A percentile compares a stretch with the other conserved stretches of the same genome.
These are phyloP conservation scores for Danio jaintianensis DNA, from an alignment of 2,797 vertebrate species.

Conservation along the genomic window DNA sequence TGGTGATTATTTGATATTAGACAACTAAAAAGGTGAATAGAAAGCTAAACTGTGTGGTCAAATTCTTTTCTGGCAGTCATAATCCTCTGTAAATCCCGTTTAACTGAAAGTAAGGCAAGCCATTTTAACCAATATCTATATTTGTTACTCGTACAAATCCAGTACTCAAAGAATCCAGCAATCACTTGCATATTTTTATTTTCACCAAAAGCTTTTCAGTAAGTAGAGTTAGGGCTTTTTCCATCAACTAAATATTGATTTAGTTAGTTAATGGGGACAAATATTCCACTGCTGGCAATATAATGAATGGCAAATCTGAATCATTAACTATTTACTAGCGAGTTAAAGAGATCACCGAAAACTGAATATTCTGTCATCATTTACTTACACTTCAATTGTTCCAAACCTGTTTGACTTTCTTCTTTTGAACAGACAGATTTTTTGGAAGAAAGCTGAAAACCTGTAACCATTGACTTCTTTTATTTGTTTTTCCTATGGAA, in stretches of 20 bases:
- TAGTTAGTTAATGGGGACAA: too few species aligned
- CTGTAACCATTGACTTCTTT: too few species aligned
- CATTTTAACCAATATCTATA: neutral
- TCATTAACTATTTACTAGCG: too few species aligned
- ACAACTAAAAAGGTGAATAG: conserved; percentile 20
- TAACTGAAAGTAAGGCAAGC: conserved; percentile 5
- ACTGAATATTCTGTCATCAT: too few species aligned
- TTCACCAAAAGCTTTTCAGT: neutral
- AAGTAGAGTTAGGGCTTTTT: neutral
- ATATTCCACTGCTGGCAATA: neutral
- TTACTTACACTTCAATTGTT: too few species aligned
- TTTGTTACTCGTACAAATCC: neutral
- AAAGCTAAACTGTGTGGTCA: conserved; percentile 29
- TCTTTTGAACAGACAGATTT: too few species aligned
- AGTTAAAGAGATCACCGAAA: too few species aligned
- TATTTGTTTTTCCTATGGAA: too few species aligned
- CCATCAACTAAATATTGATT: neutral
- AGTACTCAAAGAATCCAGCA: neutral
- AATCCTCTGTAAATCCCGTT: conserved; percentile 30
- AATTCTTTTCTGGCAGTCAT: conserved; percentile 15
- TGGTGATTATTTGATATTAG: conserved; percentile 10
- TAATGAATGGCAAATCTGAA: too few species aligned
- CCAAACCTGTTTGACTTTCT: too few species aligned
- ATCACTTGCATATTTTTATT: neutral
- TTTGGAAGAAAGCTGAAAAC: too few species aligned